Percentiles rank a stretch among this genome's conserved stretches.
These are phyloP conservation scores for Meloidogyne chitwoodi DNA, from an alignment of 1,140 invertebrate genomes.

Conservation along the genomic window DNA sequence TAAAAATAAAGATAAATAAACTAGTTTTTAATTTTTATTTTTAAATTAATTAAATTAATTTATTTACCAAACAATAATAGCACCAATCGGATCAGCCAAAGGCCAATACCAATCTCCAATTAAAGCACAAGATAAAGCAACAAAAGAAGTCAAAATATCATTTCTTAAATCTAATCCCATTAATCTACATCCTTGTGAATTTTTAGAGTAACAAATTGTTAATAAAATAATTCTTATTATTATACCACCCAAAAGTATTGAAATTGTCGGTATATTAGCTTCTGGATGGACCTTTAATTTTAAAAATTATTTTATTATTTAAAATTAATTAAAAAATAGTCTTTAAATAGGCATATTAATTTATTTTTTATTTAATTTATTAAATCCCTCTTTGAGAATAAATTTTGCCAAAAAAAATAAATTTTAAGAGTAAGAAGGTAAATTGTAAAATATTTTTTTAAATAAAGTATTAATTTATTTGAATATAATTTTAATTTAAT, in stretches of 20 bases:
- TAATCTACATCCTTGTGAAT: constrained; percentile 19
- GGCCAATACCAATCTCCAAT: constrained; percentile 41
- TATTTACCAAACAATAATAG: constrained; percentile 42
- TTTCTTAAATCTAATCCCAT: constrained; percentile 44
- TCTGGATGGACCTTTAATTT: constrained; percentile 40
- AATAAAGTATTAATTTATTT: no score
- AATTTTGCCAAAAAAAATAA: no score
- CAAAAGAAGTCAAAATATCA: constrained; percentile 43
- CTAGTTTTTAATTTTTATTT: no score
- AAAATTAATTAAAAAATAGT: no score
- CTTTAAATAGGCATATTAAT: no score
- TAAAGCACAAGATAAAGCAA: constrained; percentile 38
- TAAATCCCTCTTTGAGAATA: no score
- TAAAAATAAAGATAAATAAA: no score
- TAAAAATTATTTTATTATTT: not conserved
- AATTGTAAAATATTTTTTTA: no score
- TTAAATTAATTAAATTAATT: no score
- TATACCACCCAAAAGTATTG: constrained; percentile 36
- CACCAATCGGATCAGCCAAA: constrained; percentile 45
- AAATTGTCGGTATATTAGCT: constrained; percentile 35
- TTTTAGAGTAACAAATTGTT: constrained; percentile 39
- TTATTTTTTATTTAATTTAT: no score
- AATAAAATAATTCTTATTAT: constrained; percentile 34
- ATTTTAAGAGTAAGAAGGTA: no score
- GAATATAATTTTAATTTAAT: no score